A percentile compares a stretch with the other conserved stretches of the same genome.
Conservation (phyloP, 1,140 invertebrate genomes). For the Phthorimaea operculella region DNA sequence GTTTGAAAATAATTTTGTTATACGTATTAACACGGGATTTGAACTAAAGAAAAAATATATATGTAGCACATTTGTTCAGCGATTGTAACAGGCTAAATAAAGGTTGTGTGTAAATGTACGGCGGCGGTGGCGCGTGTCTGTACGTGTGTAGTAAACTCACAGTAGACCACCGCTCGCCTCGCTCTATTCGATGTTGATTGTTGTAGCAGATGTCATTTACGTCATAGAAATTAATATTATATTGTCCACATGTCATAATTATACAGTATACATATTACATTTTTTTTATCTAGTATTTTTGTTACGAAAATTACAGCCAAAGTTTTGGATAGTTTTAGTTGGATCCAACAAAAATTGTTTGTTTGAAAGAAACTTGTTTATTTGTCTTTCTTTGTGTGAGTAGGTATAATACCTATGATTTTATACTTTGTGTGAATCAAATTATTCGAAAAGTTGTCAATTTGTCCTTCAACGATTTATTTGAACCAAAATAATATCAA, state of each 20-base stretch:
- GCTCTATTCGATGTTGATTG: conserved; percentile 27
- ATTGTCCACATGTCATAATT: not conserved
- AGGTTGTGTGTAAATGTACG: conserved; percentile 35
- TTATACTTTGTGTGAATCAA: too few species aligned
- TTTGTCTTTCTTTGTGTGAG: too few species aligned
- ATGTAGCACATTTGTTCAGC: not conserved
- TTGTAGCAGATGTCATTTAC: conserved; percentile 30
- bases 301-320: too few species aligned
- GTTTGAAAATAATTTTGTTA: too few species aligned
- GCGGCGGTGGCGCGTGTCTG: conserved; percentile 10
- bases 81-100: conserved; percentile 25
- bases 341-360: too few species aligned
- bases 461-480: not conserved
- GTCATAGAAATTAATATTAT: not conserved
- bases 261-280: not conserved
- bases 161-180: conserved; percentile 5
- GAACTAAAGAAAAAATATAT: too few species aligned
- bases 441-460: not conserved
- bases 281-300: not conserved
- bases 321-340: too few species aligned
- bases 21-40: too few species aligned
- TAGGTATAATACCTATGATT: too few species aligned
- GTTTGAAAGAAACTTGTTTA: too few species aligned
- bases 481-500: not conserved
- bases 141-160: not conserved